Evolutionary conservation across 2,888 invertebrate species (phyloP).

Genomic region (Ariolimax columbianus): DNA sequence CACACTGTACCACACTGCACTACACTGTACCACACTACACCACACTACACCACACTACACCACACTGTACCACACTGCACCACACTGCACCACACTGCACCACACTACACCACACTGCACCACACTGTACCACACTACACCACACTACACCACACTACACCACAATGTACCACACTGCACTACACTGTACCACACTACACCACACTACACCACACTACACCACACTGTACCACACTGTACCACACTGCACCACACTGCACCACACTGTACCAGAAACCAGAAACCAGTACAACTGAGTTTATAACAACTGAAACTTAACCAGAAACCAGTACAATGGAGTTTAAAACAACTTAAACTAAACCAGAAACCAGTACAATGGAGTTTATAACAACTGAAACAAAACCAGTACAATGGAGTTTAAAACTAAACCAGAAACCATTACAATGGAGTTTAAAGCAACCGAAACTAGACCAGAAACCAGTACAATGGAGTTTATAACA

Average conservation of each 20-base stretch:
- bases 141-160: slow-evolving; percentile 30
- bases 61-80: slow-evolving; percentile 27
- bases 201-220: slow-evolving; percentile 23
- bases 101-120: slow-evolving; percentile 30
- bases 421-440: too few relatives aligned
- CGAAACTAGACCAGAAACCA: too few relatives aligned
- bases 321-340: too few relatives aligned
- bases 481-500: too few relatives aligned
- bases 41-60: slow-evolving; percentile 21
- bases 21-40: slow-evolving; percentile 27
- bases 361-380: too few relatives aligned
- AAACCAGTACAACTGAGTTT: too few relatives aligned
- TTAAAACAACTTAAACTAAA: too few relatives aligned
- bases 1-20: slow-evolving; percentile 25
- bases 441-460: too few relatives aligned
- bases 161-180: slow-evolving; percentile 19
- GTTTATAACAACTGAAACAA: too few relatives aligned
- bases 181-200: slow-evolving; percentile 14
- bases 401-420: too few relatives aligned
- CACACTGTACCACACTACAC: slow-evolving; percentile 25
- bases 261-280: not conserved
- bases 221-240: not conserved
- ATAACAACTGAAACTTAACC: too few relatives aligned
- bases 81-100: slow-evolving; percentile 30
- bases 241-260: not conserved